Base-by-base conservation (phyloP, 2,888 invertebrate genomes). In the Rhogogaster chlorosoma region DNA sequence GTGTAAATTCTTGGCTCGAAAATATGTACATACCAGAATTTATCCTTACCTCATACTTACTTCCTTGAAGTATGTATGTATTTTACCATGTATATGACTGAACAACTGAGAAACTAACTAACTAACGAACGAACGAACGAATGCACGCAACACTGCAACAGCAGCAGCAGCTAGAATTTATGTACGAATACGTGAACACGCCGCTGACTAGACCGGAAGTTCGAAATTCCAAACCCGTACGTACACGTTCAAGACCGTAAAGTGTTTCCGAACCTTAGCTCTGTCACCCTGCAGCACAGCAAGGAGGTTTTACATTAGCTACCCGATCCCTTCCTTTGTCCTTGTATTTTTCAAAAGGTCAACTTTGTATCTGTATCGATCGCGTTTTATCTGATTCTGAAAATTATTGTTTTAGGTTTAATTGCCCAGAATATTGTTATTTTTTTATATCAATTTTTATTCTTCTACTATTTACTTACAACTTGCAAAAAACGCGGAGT, bases 161-260 rank as follows among this genome's bases (percentile, higher is more conserved):
- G 61, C 61, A 45, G 12, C 42, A 22, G 61, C 61, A 49, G 53
- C 53, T 53, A 53, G 67, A 67, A 67, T 67, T 67, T 32, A 67
- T 67, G 67, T 67, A 67, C 61, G 61, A 61, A 61, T 61, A 61
- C 61, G 61, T 61, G 61, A 61, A 26, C 61, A 26, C 26, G 10
- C 26, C 26, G 26, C 12, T 26, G 61, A 75, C 45, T 22, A 78
- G 86, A 88, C 90, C 88, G 91, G 91, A 91, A 91, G 90, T 91
- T 91, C 89, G 90, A 91, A 91, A 91, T 91, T 91, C 90, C 90
- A 91, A 90, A 91, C 90, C 89, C 29, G n/a, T 15, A 26, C 10
- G 10, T 22, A 22, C 22, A 32, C 64, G 53, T 64, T 26, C 71
- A 77, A 67, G 38, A 80, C 80, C 80, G 57, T 80, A 61, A 57